Conservation (phyloP, 2,888 invertebrate genomes). For the Eupithecia dodoneata region DNA sequence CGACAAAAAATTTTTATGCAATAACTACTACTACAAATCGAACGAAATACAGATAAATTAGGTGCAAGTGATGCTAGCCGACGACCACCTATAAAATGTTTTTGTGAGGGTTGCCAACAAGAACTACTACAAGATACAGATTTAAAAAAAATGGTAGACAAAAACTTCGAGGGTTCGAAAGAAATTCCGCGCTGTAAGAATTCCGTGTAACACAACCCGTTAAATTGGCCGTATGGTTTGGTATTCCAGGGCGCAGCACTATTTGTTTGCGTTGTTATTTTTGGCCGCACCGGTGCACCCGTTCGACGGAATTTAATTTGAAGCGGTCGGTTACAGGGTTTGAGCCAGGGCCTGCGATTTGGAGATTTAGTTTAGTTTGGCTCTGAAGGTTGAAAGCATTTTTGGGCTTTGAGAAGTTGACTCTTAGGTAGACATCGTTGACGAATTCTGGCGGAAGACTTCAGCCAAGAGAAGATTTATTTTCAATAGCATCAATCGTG, state of each 20-base stretch:
- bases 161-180: not conserved
- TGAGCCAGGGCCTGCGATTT: constrained; percentile 5
- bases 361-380: not conserved
- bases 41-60: too few relatives aligned
- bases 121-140: not conserved
- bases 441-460: too few relatives aligned
- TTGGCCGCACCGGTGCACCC: constrained; percentile 47
- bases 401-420: not conserved
- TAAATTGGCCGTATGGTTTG: constrained; percentile 35
- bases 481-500: too few relatives aligned
- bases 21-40: too few relatives aligned
- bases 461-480: too few relatives aligned
- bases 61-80: not conserved
- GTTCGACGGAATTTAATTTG: constrained; percentile 58
- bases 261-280: constrained; percentile 54
- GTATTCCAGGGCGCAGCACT: constrained; percentile 39
- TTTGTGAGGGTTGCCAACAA: not conserved
- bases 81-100: not conserved
- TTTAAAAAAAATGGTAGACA: not conserved
- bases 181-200: constrained; percentile 16
- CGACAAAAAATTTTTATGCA: too few relatives aligned
- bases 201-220: constrained; percentile 22
- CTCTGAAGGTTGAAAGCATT: not conserved
- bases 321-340: constrained; percentile 38
- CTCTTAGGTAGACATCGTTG: not conserved